Evolutionary conservation across 1,140 invertebrate genomes (phyloP).

Genomic region (Ceratoteleas bidentatus): DNA sequence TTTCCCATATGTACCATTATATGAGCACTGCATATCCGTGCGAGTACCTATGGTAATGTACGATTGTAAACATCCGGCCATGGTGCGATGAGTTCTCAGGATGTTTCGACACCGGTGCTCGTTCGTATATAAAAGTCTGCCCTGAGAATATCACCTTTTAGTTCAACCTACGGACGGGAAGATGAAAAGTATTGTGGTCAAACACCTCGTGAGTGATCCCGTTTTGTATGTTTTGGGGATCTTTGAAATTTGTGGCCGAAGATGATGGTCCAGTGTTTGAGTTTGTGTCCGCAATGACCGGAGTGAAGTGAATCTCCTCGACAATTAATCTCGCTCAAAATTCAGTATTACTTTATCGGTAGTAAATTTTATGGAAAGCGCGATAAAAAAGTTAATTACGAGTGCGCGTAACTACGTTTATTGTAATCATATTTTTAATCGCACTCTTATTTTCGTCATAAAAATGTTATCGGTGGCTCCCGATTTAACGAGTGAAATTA

Average conservation of each 20-base stretch:
- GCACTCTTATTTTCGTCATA: neutral
- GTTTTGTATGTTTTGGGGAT: neutral
- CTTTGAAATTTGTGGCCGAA: neutral
- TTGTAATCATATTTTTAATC: neutral
- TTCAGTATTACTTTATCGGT: too few species aligned
- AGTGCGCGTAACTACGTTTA: neutral
- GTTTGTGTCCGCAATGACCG: too few species aligned
- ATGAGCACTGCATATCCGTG: slow-evolving; percentile 40
- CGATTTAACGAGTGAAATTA: neutral
- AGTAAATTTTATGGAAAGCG: slow-evolving; percentile 8
- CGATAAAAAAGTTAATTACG: neutral
- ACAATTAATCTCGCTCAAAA: slow-evolving; percentile 1
- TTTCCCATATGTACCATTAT: slow-evolving; percentile 68
- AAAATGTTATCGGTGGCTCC: neutral
- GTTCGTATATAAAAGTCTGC: slow-evolving; percentile 69
- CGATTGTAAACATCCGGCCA: slow-evolving; percentile 73
- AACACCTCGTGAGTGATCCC: slow-evolving; percentile 66
- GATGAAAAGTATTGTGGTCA: slow-evolving; percentile 44
- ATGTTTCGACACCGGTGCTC: slow-evolving; percentile 58
- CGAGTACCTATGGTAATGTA: slow-evolving; percentile 57
- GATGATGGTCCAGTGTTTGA: too few species aligned
- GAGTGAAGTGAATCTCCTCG: neutral
- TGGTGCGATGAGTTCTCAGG: slow-evolving; percentile 66
- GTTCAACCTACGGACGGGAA: slow-evolving; percentile 38
- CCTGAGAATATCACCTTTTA: slow-evolving; percentile 49